phyloP scores from a whole-genome alignment of 2,888 invertebrate genomes.

The Lordiphosa fenestrarum region DNA sequence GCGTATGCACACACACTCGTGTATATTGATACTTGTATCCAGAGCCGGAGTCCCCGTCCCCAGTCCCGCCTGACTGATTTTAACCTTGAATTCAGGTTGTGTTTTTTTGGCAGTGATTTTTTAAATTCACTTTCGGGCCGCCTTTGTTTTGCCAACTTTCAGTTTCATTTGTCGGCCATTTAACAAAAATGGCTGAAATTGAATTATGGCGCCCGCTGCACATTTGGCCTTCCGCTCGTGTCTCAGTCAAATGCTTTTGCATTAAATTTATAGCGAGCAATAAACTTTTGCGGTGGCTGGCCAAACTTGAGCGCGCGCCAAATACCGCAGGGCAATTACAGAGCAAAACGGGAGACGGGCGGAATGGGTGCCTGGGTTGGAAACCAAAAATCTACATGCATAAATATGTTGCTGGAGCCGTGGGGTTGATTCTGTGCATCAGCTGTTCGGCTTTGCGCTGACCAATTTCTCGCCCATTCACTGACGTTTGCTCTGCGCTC shows the following conservation, averaged over 20 bases:
- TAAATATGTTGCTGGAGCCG: constrained; percentile 39
- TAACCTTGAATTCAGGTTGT: constrained; percentile 39
- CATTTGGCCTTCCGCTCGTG: constrained; percentile 23
- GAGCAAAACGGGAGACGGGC: constrained; percentile 10
- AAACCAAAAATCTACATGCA: constrained; percentile 54
- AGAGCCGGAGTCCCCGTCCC: constrained; percentile 1
- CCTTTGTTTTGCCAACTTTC: constrained; percentile 34
- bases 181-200: constrained; percentile 49
- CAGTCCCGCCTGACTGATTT: constrained; percentile 15
- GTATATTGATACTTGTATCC: constrained; percentile 41
- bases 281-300: constrained; percentile 68
- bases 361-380: neutral
- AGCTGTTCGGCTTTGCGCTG: constrained; percentile 19
- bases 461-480: constrained; percentile 1
- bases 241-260: constrained; percentile 63
- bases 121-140: constrained; percentile 5
- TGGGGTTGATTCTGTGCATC: constrained; percentile 33
- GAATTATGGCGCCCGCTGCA: constrained; percentile 61
- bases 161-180: constrained; percentile 47
- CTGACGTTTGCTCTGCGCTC: constrained; percentile 7
- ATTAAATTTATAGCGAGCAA: constrained; percentile 69
- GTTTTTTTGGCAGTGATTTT: constrained; percentile 27
- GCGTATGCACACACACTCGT: constrained; percentile 15
- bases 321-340: constrained; percentile 73
- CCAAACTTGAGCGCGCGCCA: constrained; percentile 53